Conservation (phyloP, 2,113 vertebrate genomes). For the Scatophagus argus region DNA sequence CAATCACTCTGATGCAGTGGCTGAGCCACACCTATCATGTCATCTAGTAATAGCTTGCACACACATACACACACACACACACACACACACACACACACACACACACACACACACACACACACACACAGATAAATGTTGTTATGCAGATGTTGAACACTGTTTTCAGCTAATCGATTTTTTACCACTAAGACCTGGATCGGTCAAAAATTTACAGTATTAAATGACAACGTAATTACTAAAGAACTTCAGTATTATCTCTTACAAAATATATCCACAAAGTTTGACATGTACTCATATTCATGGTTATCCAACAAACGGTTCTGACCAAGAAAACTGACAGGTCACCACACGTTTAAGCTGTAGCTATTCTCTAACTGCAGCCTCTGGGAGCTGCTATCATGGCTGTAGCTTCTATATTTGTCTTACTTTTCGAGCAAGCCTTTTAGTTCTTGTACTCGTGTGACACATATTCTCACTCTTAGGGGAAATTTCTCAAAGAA, state of each 20-base stretch:
- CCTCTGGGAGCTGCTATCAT: no score
- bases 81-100: conserved; percentile 18
- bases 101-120: conserved; percentile 4
- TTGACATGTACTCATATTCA: no score
- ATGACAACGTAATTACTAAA: background rate
- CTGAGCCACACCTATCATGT: conserved; percentile 53
- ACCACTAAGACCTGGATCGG: background rate
- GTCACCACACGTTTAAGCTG: no score
- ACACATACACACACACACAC: conserved; percentile 8
- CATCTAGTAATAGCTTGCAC: conserved; percentile 48
- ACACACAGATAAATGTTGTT: conserved; percentile 13
- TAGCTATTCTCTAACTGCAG: no score
- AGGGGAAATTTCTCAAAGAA: no score
- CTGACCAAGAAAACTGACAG: no score
- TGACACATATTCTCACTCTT: no score
- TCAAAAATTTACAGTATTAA: background rate
- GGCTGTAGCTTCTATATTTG: no score
- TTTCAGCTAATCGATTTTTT: background rate
- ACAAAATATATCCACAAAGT: conserved; percentile 1
- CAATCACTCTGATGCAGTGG: conserved; percentile 53
- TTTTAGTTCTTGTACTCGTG: no score
- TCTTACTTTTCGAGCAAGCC: no score
- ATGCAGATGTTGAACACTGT: background rate
- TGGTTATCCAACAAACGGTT: no score
- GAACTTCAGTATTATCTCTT: no score